Evolutionary conservation across 2,888 invertebrate genomes (phyloP).

Genomic region (Tenthredo notha): DNA sequence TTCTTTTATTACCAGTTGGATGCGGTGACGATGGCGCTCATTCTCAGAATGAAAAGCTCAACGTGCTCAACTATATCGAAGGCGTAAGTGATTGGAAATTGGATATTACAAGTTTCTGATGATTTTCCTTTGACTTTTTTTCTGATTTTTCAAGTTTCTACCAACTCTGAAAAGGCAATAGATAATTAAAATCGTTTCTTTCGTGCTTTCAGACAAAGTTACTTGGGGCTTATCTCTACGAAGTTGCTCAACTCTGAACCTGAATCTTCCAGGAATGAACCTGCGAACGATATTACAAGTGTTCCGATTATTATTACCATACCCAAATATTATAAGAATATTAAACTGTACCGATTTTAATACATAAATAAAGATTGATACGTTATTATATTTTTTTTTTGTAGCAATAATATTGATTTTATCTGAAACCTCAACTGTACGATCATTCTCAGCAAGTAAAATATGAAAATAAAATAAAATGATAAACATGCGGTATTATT

Average conservation of each 20-base stretch:
- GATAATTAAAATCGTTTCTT: conserved; percentile 59
- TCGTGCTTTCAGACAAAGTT: conserved; percentile 90
- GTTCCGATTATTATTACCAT: conserved; percentile 37
- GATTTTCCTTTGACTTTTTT: conserved; percentile 42
- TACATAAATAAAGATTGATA: conserved; percentile 39
- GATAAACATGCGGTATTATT: background rate
- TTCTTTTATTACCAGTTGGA: conserved; percentile 96
- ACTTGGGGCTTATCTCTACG: conserved; percentile 93
- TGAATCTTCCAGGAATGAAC: conserved; percentile 25
- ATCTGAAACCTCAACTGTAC: background rate
- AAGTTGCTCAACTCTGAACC: conserved; percentile 82
- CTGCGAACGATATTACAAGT: conserved; percentile 37
- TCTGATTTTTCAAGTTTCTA: background rate
- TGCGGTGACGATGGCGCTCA: conserved; percentile 98
- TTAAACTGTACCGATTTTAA: conserved; percentile 39
- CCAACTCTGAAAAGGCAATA: background rate
- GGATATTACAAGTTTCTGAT: conserved; percentile 29
- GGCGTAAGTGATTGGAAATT: conserved; percentile 84
- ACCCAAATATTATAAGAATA: conserved; percentile 40
- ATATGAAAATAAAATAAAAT: conserved; percentile 31
- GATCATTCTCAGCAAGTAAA: background rate
- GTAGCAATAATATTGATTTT: background rate
- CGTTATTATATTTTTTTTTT: conserved; percentile 5
- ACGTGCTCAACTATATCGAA: conserved; percentile 94
- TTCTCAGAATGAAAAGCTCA: conserved; percentile 98